A percentile compares a stretch with the other conserved stretches of the same genome.
Conservation (phyloP, 2,888 invertebrate species). For the Salticus scenicus region DNA sequence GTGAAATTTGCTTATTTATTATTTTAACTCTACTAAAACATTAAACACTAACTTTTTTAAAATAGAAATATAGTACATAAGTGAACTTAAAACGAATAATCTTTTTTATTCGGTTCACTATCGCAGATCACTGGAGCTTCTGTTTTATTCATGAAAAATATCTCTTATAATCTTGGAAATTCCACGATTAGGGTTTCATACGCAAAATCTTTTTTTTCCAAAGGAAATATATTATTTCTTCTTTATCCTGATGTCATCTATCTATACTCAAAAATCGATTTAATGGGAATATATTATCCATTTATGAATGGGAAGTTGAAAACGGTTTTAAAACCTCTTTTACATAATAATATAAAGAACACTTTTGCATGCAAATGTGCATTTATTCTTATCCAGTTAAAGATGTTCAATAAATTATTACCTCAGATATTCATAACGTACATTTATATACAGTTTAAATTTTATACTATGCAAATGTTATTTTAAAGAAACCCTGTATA, state of each 20-base stretch:
- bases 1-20: no score
- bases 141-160: not conserved
- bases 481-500: no score
- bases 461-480: no score
- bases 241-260: not conserved
- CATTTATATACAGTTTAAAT: no score
- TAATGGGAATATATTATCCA: conserved; percentile 3
- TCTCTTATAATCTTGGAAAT: not conserved
- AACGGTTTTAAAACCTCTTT: not conserved
- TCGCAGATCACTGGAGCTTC: not conserved
- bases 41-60: no score
- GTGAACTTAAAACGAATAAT: no score
- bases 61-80: no score
- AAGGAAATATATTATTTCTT: not conserved
- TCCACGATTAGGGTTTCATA: not conserved
- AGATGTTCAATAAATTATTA: not conserved
- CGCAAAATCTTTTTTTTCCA: not conserved
- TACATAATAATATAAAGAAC: not conserved
- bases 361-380: not conserved
- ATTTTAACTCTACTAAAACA: no score
- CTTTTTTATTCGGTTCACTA: no score
- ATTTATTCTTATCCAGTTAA: not conserved
- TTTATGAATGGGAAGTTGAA: not conserved
- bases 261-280: conserved; percentile 7
- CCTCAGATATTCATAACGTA: no score